Evolutionary conservation across 2,888 invertebrate species (phyloP), one percentile per base, ranked within the genome.

Genomic region (Sepioteuthis lessoniana): DNA sequence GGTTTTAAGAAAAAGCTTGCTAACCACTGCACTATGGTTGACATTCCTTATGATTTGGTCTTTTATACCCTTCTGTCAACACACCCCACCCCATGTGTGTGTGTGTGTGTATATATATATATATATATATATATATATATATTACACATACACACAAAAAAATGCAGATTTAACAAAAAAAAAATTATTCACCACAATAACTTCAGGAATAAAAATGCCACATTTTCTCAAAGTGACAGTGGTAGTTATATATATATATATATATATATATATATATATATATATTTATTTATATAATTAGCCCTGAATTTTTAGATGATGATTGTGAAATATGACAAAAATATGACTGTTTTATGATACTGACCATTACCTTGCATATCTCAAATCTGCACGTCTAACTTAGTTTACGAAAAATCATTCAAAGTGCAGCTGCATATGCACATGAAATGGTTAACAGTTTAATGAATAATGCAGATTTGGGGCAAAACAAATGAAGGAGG

Each of bases 381-480:
- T 28, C 31, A 10, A 76, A n/a, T 76, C 16, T n/a, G n/a, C 1
- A n/a, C n/a, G n/a, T 19, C 7, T 3, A 2, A 25, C 16, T 13
- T 19, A 1, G 5, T 25, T 25, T 55, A 21, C 21, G 13, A n/a
- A 2, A 35, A 19, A 76, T n/a, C 8, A 13, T 35, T 76, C n/a
- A 35, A 35, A 76, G n/a, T 76, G 76, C 76, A 76, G 76, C 76
- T 76, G 76, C 76, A 35, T 76, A 10, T 19, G 76, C 76, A 76
- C 76, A 76, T 76, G 76, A 76, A 76, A 76, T n/a, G 76, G 76
- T 76, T 76, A 76, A 76, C n/a, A 76, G 35, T n/a, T 76, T n/a
- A 35, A 76, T 76, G n/a, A 76, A 76, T 76, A 76, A 76, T 76
- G 76, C 76, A 76, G 76, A 76, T 76, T 76, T n/a, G 76, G 76